A percentile compares a stretch with the other conserved stretches of the same genome.
Conservation (phyloP, 2,888 invertebrate genomes). For the Chloroclysta siterata region DNA sequence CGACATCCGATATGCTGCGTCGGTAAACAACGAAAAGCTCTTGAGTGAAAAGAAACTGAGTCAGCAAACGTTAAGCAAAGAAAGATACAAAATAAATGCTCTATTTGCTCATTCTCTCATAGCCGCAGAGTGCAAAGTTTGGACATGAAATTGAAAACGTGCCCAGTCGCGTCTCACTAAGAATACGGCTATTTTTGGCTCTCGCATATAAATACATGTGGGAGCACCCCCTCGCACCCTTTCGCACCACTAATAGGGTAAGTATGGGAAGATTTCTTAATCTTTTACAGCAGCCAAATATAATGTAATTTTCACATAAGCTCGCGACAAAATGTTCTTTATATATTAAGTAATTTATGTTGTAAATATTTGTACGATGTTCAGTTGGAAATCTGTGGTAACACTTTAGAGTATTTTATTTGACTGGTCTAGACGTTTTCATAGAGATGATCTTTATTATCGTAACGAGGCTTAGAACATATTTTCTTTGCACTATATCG, state of each 20-base stretch:
- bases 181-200: slow-evolving; percentile 38
- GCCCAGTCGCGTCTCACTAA: slow-evolving; percentile 33
- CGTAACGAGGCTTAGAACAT: not conserved
- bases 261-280: slow-evolving; percentile 19
- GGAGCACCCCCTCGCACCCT: slow-evolving; percentile 32
- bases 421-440: slow-evolving; percentile 5
- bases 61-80: slow-evolving; percentile 10
- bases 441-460: not conserved
- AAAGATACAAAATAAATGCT: slow-evolving; percentile 20
- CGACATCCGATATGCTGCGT: slow-evolving; percentile 1
- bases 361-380: slow-evolving; percentile 2
- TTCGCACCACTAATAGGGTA: slow-evolving; percentile 27
- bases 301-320: slow-evolving; percentile 13
- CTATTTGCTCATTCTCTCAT: slow-evolving; percentile 17
- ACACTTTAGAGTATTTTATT: not conserved
- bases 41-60: slow-evolving; percentile 5
- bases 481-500: not conserved
- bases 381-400: slow-evolving; percentile 4
- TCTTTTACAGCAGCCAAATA: slow-evolving; percentile 17
- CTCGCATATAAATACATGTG: slow-evolving; percentile 36
- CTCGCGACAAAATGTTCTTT: slow-evolving; percentile 5
- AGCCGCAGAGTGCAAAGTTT: slow-evolving; percentile 29
- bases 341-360: not conserved
- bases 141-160: slow-evolving; percentile 41
- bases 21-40: slow-evolving; percentile 4